Base-by-base conservation (phyloP, 2,888 invertebrate species). In the Tetranychus piercei region DNA sequence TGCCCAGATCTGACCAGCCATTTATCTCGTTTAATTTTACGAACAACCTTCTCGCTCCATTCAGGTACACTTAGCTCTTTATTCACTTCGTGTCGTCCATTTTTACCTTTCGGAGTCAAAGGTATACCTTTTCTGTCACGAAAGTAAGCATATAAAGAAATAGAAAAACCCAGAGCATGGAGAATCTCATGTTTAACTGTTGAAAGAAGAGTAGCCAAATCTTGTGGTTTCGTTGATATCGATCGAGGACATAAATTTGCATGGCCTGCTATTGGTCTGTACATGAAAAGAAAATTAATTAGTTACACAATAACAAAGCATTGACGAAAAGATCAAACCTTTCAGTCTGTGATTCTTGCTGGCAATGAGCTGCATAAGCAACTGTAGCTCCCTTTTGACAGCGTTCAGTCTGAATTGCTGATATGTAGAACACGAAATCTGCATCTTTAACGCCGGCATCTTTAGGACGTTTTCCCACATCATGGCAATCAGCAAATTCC, bases 111-210 rank as follows among this genome's bases (percentile, higher is more conserved):
- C 1, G 88, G 88, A 0, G 93, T 94, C 73, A 93, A 84, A 0
- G 97, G 97, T 22, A 88, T 87, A 0, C 96, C 96, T n/a, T 88
- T 84, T 73, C 88, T 87, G 81, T 97, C 95, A 73, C 97, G 87
- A 83, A 90, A 95, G 83, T 97, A 99, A 0, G 96, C 97, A 83
- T 92, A 99, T 55, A 75, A 71, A 20, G 74, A 77, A 65, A 77
- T 75, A 4, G 77, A 77, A 44, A 75, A 74, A 44, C 76, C 75
- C 43, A 99, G 84, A 0, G 99, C 97, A 83, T 99, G 99, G 0
- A 97, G 85, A 82, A 99, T 96, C 83, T 99, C 99, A 82, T 99
- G 99, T 81, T 97, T 97, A 18, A 99, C 94, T 0, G 96, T 97
- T 1, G 96, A 94, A 79, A 95, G 85, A 3, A 94, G 86, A 1